Percentiles rank a stretch among this genome's conserved stretches.
These are phyloP conservation scores for Drosophila arizonae DNA, from an alignment of 1,140 invertebrate genomes.

Conservation along the genomic window DNA sequence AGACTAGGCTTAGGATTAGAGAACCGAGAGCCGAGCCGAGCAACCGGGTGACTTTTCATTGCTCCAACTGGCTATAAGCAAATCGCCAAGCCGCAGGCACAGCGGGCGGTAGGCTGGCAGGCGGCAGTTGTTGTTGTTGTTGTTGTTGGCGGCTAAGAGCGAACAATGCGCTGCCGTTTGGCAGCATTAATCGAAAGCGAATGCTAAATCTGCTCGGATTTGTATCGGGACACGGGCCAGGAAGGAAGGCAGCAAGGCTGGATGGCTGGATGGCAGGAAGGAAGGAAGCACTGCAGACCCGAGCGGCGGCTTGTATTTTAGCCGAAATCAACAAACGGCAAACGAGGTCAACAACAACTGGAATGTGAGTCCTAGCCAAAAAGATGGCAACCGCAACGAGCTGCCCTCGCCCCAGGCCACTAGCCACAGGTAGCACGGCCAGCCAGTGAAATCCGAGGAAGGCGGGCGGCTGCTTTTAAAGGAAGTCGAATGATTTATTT, in stretches of 20 bases:
- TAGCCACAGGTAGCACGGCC: constrained; percentile 20
- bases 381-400: constrained; percentile 19
- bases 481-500: constrained; percentile 76
- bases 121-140: too few relatives aligned
- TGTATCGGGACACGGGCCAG: constrained; percentile 8
- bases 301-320: constrained; percentile 12
- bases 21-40: too few relatives aligned
- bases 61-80: constrained; percentile 27
- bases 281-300: constrained; percentile 56
- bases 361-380: not conserved
- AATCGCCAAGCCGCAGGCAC: constrained; percentile 19
- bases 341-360: constrained; percentile 38
- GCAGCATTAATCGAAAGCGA: constrained; percentile 72
- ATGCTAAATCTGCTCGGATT: constrained; percentile 45
- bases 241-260: constrained; percentile 42
- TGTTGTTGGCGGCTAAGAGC: not conserved
- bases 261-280: constrained; percentile 52
- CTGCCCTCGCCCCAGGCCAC: constrained; percentile 14
- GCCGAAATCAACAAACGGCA: constrained; percentile 39
- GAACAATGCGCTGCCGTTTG: constrained; percentile 38
- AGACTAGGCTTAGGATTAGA: constrained; percentile 31
- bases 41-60: constrained; percentile 25
- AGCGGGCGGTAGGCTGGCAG: constrained; percentile 18
- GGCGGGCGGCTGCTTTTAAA: constrained; percentile 3
- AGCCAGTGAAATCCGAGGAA: not conserved